Conservation (phyloP, 2,888 invertebrate species). For the Pollenia labialis region DNA sequence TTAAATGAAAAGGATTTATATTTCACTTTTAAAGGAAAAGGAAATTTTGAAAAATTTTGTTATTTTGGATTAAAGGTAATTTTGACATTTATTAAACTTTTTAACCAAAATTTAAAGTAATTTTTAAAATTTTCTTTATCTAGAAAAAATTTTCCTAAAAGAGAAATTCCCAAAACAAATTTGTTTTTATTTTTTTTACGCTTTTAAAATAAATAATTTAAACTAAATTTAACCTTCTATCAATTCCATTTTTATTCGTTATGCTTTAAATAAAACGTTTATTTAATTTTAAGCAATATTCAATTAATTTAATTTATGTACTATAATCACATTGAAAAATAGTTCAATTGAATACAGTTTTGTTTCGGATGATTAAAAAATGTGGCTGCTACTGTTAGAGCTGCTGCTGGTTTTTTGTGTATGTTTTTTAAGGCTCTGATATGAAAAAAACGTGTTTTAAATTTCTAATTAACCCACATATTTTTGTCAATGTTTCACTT, state of each 20-base stretch:
- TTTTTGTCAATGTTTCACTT: slow-evolving; percentile 3
- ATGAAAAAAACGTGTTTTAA: slow-evolving; percentile 60
- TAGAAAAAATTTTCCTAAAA: too few relatives aligned
- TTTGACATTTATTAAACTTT: too few relatives aligned
- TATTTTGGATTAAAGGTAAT: too few relatives aligned
- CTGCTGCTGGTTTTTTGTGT: slow-evolving; percentile 1
- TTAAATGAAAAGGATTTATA: too few relatives aligned
- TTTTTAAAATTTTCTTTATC: too few relatives aligned
- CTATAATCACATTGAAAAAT: not conserved
- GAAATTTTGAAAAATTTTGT: too few relatives aligned
- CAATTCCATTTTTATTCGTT: not conserved
- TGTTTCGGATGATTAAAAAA: slow-evolving; percentile 34
- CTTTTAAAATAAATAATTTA: not conserved
- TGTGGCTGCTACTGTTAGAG: slow-evolving; percentile 13
- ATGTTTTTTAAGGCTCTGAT: slow-evolving; percentile 14
- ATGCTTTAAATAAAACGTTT: not conserved
- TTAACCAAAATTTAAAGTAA: too few relatives aligned
- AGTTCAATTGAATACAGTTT: slow-evolving; percentile 10
- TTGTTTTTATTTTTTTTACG: too few relatives aligned
- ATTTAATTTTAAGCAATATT: not conserved
- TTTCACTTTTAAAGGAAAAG: too few relatives aligned
- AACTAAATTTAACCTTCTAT: slow-evolving; percentile 35
- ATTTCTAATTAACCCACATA: slow-evolving; percentile 65
- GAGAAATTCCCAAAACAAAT: too few relatives aligned
- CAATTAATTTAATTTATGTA: not conserved